Conservation (phyloP, 2,888 invertebrate genomes). For the Anoncus sp. region DNA sequence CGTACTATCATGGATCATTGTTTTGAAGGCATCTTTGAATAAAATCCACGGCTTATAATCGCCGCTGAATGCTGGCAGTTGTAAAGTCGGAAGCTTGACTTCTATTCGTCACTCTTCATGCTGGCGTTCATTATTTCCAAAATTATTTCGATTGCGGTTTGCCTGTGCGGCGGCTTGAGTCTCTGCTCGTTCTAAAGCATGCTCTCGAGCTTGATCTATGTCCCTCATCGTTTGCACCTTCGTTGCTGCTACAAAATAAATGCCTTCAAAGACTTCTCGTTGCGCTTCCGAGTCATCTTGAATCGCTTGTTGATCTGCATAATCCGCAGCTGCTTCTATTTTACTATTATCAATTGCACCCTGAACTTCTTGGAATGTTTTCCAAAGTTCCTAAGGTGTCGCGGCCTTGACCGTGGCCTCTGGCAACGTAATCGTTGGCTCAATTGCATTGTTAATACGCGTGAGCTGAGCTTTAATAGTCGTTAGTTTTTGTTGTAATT, state of each 20-base stretch:
- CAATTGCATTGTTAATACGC: constrained; percentile 20
- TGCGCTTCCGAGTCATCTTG: constrained; percentile 30
- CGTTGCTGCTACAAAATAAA: constrained; percentile 35
- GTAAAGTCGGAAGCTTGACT: constrained; percentile 41
- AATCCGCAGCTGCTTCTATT: constrained; percentile 6
- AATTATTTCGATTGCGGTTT: constrained; percentile 4
- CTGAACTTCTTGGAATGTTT: constrained; percentile 33
- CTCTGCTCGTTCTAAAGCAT: too few relatives aligned
- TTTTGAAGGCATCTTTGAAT: constrained; percentile 52
- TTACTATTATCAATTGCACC: constrained; percentile 19
- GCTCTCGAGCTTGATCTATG: not conserved
- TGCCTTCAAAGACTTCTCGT: constrained; percentile 19
- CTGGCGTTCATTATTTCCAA: constrained; percentile 3
- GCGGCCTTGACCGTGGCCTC: constrained; percentile 1
- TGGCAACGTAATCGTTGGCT: not conserved
- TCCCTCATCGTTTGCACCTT: constrained; percentile 45
- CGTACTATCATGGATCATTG: constrained; percentile 38
- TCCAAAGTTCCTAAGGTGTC: constrained; percentile 34
- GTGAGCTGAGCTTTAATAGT: constrained; percentile 32
- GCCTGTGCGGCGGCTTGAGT: not conserved
- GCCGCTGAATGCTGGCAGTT: constrained; percentile 52
- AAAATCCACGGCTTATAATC: constrained; percentile 56
- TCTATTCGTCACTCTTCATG: constrained; percentile 28
- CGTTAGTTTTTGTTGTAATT: constrained; percentile 18
- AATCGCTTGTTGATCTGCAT: constrained; percentile 8